A percentile compares a stretch with the other conserved stretches of the same genome.
Conservation (phyloP, 1,140 invertebrate genomes). For the Octopus bimaculoides region DNA sequence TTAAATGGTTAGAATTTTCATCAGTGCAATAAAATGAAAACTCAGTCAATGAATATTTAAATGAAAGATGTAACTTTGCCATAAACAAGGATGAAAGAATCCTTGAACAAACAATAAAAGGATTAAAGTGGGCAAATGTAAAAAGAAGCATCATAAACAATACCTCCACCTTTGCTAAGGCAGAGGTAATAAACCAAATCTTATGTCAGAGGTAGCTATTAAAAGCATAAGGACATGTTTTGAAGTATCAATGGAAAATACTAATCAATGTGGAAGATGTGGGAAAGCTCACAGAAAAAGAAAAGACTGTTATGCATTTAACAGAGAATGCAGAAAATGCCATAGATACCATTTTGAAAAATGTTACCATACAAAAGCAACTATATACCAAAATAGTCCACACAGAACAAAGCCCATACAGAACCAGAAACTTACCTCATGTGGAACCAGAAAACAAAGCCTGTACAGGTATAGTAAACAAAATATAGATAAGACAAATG, state of each 20-base stretch:
- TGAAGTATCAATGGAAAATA: neutral
- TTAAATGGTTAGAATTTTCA: too few relatives aligned
- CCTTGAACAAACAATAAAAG: neutral
- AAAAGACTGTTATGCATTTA: neutral
- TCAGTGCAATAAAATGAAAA: too few relatives aligned
- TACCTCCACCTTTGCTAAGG: neutral
- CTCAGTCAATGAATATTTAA: too few relatives aligned
- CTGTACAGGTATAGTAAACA: neutral
- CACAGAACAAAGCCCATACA: neutral
- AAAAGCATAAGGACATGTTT: neutral
- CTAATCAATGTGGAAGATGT: neutral
- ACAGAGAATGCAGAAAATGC: neutral
- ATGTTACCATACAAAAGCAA: neutral
- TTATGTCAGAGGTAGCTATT: neutral
- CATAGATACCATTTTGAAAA: neutral
- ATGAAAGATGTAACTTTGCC: neutral
- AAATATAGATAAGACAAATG: neutral
- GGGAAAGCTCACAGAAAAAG: neutral
- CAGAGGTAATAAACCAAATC: neutral
- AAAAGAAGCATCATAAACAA: neutral
- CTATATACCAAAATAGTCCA: neutral
- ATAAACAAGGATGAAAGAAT: neutral
- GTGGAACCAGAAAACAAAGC: neutral
- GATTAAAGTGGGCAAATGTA: neutral
- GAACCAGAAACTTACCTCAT: neutral